Percentiles rank a stretch among this genome's conserved stretches.
phyloP scores from a whole-genome alignment of 2,888 invertebrate species.

The Hipparchia sbordonii region DNA sequence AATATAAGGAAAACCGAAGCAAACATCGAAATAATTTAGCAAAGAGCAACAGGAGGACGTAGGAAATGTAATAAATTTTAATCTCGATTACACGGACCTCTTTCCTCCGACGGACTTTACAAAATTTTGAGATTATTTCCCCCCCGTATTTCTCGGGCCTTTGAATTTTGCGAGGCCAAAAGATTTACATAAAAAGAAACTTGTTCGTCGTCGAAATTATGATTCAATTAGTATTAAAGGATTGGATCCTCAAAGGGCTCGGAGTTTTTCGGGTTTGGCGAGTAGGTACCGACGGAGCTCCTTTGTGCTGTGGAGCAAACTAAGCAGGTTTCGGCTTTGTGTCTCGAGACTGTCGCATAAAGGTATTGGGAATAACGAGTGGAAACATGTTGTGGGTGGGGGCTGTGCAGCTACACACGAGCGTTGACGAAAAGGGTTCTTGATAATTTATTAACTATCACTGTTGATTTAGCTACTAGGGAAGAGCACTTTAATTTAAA shows the following conservation, averaged over 20 bases:
- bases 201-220: slow-evolving; percentile 77
- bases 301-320: slow-evolving; percentile 78
- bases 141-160: slow-evolving; percentile 65
- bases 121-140: slow-evolving; percentile 70
- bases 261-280: slow-evolving; percentile 77
- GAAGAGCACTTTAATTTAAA: too few species aligned
- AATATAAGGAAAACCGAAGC: slow-evolving; percentile 22
- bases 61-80: slow-evolving; percentile 61
- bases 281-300: slow-evolving; percentile 61
- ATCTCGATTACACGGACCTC: slow-evolving; percentile 62
- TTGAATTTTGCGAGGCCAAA: slow-evolving; percentile 67
- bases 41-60: slow-evolving; percentile 46
- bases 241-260: slow-evolving; percentile 75
- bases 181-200: slow-evolving; percentile 82
- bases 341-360: slow-evolving; percentile 60
- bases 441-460: not conserved
- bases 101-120: slow-evolving; percentile 54
- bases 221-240: slow-evolving; percentile 83
- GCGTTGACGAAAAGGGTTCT: slow-evolving; percentile 7
- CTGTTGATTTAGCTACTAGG: too few species aligned
- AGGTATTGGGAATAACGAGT: slow-evolving; percentile 66
- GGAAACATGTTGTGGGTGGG: slow-evolving; percentile 49
- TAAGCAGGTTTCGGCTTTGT: slow-evolving; percentile 74
- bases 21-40: slow-evolving; percentile 43
- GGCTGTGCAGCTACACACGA: slow-evolving; percentile 22